phyloP scores from a whole-genome alignment of 2,113 vertebrate genomes.

The Apaloderma vittatum region DNA sequence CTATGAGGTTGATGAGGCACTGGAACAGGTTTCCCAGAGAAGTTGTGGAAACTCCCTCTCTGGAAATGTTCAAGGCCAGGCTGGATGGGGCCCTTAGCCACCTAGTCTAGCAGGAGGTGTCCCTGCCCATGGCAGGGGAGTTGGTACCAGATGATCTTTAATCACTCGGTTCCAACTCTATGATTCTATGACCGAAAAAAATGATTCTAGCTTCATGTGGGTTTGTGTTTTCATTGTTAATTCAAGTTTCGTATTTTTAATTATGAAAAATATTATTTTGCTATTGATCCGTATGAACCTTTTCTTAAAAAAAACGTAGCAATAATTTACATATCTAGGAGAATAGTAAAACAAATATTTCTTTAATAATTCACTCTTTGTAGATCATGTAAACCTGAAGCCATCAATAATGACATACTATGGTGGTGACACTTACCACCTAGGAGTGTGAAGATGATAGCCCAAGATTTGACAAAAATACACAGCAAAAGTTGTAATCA shows the following conservation, averaged over 20 bases:
- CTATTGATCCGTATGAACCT: not conserved
- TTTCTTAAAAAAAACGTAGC: not conserved
- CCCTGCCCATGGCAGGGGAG: no score
- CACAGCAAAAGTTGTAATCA: not conserved
- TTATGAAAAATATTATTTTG: not conserved
- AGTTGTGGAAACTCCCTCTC: no score
- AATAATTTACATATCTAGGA: not conserved
- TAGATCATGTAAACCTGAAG: not conserved
- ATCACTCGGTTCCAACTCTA: no score
- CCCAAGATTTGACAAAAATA: not conserved
- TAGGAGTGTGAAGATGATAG: not conserved
- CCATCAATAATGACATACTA: not conserved
- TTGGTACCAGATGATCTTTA: no score
- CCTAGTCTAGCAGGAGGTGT: no score
- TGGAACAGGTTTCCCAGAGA: no score
- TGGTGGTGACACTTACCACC: not conserved
- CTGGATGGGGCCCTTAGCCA: no score
- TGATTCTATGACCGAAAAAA: not conserved
- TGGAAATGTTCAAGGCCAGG: no score
- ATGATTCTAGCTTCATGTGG: not conserved
- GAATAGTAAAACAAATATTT: not conserved
- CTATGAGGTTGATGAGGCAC: no score
- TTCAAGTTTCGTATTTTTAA: not conserved
- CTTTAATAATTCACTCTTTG: not conserved
- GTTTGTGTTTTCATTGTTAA: not conserved